Percentiles rank a stretch among this genome's conserved stretches.
Evolutionary conservation across 2,797 vertebrate genomes (phyloP).

Genomic region (Philypnodon macrostomus): DNA sequence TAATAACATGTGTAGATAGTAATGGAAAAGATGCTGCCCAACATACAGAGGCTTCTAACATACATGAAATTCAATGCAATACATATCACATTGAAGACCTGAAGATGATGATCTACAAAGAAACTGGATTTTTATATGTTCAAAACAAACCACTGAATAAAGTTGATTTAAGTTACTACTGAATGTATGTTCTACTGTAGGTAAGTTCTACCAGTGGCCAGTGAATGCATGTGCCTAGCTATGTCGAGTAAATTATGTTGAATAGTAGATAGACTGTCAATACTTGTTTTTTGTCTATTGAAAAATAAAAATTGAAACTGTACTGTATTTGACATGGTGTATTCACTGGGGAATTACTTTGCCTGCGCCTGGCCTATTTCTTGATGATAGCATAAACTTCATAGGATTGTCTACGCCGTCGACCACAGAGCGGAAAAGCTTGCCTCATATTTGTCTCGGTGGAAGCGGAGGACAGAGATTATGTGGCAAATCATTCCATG

Average conservation of each 20-base stretch:
- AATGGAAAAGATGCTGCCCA: conserved; percentile 5
- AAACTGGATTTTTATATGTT: conserved; percentile 28
- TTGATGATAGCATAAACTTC: conserved; percentile 54
- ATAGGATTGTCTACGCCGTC: conserved; percentile 62
- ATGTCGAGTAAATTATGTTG: too few species aligned
- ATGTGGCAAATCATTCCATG: conserved; percentile 60
- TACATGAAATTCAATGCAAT: conserved; percentile 23
- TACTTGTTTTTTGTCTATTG: too few species aligned
- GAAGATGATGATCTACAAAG: conserved; percentile 46
- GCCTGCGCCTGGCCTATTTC: conserved; percentile 39
- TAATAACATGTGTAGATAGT: conserved; percentile 28
- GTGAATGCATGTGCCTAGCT: too few species aligned
- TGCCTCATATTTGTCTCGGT: conserved; percentile 60
- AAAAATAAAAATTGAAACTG: conserved; percentile 49
- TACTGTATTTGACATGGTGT: conserved; percentile 32
- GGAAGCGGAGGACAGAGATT: conserved; percentile 65
- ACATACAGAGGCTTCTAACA: conserved; percentile 17
- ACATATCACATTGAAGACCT: conserved; percentile 23
- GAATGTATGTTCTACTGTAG: too few species aligned
- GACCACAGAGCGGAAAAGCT: conserved; percentile 60
- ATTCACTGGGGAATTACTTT: conserved; percentile 39
- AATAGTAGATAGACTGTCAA: too few species aligned
- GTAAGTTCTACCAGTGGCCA: too few species aligned
- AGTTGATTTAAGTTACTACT: too few species aligned
- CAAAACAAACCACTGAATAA: too few species aligned